Evolutionary conservation across 2,797 vertebrate genomes (phyloP).

Genomic region (Tokudaia muenninki): DNA sequence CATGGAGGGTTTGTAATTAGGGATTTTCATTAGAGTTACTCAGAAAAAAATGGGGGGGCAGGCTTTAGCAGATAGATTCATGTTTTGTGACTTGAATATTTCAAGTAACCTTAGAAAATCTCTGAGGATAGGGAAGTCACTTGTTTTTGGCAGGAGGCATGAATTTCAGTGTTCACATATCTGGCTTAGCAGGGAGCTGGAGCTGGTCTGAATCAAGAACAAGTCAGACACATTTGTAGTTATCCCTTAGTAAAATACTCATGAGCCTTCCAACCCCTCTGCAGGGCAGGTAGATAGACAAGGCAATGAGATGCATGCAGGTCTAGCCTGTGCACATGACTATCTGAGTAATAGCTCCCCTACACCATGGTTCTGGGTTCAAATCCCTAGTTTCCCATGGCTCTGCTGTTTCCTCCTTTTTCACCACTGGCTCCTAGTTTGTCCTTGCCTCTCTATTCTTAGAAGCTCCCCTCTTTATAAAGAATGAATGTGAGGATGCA

Average conservation of each 20-base stretch:
- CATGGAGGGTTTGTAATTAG: neutral
- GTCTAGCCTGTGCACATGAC: neutral
- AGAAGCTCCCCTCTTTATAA: neutral
- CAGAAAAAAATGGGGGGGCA: neutral
- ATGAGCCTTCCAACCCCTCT: neutral
- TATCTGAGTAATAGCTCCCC: neutral
- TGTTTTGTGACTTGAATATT: constrained; percentile 22
- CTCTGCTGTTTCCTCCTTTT: neutral
- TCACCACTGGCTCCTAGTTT: neutral
- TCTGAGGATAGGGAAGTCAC: neutral
- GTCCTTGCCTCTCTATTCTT: neutral
- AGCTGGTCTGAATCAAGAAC: neutral
- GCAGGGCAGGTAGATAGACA: neutral
- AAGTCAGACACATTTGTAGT: neutral
- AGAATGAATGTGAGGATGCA: neutral
- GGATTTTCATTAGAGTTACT: neutral
- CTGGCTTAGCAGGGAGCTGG: neutral
- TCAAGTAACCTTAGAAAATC: neutral
- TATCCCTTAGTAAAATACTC: neutral
- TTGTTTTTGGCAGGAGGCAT: neutral
- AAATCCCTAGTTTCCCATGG: neutral
- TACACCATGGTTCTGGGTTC: neutral
- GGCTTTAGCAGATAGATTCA: constrained; percentile 18
- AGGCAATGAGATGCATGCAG: neutral
- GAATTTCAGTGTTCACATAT: neutral